phyloP scores from a whole-genome alignment of 2,113 vertebrate species.

The Petrocephalus microphthalmus region DNA sequence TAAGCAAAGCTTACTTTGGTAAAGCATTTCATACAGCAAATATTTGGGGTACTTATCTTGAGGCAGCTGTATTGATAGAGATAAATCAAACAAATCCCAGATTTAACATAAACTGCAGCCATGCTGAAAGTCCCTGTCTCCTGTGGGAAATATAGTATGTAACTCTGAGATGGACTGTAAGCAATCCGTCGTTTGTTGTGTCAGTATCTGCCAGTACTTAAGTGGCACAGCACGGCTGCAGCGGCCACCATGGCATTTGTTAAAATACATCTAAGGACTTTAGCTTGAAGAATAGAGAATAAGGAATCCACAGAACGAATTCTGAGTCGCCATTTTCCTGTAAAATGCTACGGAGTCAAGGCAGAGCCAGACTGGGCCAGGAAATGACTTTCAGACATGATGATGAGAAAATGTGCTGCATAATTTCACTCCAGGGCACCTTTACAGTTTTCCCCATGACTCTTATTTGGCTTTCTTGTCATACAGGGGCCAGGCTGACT shows the following conservation, averaged over 20 bases:
- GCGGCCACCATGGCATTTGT: not conserved
- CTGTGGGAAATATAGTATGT: not conserved
- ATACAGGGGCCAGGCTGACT: constrained; percentile 8
- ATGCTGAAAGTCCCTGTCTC: not conserved
- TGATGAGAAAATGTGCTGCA: constrained; percentile 8
- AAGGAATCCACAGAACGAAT: not conserved
- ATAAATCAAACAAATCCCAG: not conserved
- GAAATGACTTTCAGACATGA: not conserved
- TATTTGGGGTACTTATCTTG: not conserved
- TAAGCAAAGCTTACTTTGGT: not conserved
- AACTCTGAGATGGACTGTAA: not conserved
- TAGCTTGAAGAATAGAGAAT: not conserved
- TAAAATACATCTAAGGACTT: not conserved
- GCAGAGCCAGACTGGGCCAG: not conserved
- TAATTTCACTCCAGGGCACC: constrained; percentile 11
- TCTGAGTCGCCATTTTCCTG: not conserved
- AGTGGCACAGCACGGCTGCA: not conserved
- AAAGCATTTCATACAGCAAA: not conserved
- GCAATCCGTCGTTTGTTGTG: not conserved
- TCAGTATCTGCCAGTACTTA: not conserved
- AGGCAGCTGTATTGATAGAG: not conserved
- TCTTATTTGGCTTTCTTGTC: constrained; percentile 13
- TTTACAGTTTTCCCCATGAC: not conserved
- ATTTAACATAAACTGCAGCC: not conserved
- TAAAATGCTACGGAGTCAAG: not conserved